Evolutionary conservation across 2,888 invertebrate genomes (phyloP).

Genomic region (Rhorus exstirpatorius): DNA sequence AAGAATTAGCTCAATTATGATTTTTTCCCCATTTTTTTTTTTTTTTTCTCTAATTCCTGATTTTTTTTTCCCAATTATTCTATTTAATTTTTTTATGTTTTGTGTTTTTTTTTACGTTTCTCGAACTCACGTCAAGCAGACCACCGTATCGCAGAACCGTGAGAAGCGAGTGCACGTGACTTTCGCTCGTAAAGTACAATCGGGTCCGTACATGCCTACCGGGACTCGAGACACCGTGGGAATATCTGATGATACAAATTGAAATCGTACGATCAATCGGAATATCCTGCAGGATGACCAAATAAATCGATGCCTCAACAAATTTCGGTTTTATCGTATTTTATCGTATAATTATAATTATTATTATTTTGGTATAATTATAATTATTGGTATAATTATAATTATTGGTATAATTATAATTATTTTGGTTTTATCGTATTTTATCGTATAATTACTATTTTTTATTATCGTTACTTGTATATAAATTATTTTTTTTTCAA

Average conservation of each 20-base stretch:
- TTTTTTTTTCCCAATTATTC: slow-evolving; percentile 2
- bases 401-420: too few relatives aligned
- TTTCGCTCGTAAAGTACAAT: slow-evolving; percentile 99
- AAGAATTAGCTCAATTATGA: slow-evolving; percentile 16
- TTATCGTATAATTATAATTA: too few relatives aligned
- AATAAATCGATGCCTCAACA: too few relatives aligned
- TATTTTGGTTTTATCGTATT: too few relatives aligned
- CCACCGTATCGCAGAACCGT: slow-evolving; percentile 98
- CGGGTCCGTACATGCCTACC: slow-evolving; percentile 99
- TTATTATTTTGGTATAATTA: too few relatives aligned
- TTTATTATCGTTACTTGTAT: too few relatives aligned
- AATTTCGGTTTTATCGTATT: too few relatives aligned
- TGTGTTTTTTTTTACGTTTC: neutral
- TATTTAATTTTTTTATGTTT: slow-evolving; percentile 10
- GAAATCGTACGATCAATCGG: neutral
- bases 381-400: too few relatives aligned
- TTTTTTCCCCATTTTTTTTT: neutral
- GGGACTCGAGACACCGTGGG: slow-evolving; percentile 99
- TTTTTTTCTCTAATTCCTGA: neutral
- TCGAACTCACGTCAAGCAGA: slow-evolving; percentile 91
- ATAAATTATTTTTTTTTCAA: too few relatives aligned
- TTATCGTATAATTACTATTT: too few relatives aligned
- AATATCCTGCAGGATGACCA: too few relatives aligned
- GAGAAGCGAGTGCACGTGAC: slow-evolving; percentile 98
- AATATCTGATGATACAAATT: too few relatives aligned